These are phyloP conservation scores for Galaxias olidus DNA, from an alignment of 2,797 vertebrate genomes.

Conservation along the genomic window DNA sequence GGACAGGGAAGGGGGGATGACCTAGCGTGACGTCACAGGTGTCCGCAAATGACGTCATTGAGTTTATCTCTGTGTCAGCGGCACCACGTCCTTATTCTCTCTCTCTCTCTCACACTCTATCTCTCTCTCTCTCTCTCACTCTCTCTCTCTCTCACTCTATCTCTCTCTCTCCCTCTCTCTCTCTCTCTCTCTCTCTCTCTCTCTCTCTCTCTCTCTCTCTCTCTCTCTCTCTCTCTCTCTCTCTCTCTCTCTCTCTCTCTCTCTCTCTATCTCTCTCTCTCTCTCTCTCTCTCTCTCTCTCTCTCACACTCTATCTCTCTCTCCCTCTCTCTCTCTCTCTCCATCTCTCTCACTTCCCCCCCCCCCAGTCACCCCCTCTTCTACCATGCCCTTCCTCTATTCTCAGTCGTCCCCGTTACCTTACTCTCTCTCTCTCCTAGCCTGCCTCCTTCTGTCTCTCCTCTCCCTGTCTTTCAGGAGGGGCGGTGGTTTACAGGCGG, in stretches of 20 bases:
- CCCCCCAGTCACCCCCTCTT: conserved; percentile 9
- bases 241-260: neutral
- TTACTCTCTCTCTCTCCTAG: neutral
- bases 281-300: neutral
- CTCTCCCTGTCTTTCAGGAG: conserved; percentile 29
- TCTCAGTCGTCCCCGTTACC: neutral
- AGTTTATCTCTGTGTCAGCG: neutral
- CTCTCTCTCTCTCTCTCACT: neutral
- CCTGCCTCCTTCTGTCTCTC: neutral
- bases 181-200: conserved; percentile 31
- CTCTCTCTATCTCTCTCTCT: neutral
- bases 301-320: conserved; percentile 15
- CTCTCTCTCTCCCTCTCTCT: conserved; percentile 1
- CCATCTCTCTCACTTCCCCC: conserved; percentile 19
- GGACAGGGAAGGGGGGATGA: neutral
- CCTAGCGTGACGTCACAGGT: conserved; percentile 43
- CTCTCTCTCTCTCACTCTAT: conserved; percentile 29
- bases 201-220: no score
- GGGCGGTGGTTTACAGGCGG: conserved; percentile 23
- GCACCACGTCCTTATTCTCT: neutral
- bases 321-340: conserved; percentile 29
- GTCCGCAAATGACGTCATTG: conserved; percentile 53
- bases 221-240: neutral
- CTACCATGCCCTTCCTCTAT: conserved; percentile 1
- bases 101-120: neutral